A percentile compares a stretch with the other conserved stretches of the same genome.
Conservation (phyloP, 2,797 vertebrate genomes). For the Champsocephalus esox region DNA sequence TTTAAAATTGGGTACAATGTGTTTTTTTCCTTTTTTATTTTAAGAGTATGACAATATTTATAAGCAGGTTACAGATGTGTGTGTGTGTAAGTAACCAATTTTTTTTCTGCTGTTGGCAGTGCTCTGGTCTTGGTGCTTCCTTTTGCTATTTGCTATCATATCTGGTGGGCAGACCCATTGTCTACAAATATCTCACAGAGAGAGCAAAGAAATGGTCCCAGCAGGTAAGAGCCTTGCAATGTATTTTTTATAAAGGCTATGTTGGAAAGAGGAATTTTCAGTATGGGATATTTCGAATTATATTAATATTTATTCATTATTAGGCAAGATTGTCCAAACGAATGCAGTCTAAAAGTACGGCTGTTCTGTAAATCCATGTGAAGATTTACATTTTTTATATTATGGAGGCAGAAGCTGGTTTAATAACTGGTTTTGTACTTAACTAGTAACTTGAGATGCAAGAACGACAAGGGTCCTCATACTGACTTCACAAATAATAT, state of each 20-base stretch:
- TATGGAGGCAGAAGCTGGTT: not conserved
- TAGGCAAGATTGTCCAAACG: not conserved
- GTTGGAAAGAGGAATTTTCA: not conserved
- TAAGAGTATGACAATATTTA: too few relatives aligned
- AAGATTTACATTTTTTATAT: not conserved
- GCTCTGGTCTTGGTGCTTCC: slow-evolving; percentile 96
- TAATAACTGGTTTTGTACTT: not conserved
- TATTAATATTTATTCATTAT: not conserved
- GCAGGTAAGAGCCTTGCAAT: slow-evolving; percentile 86
- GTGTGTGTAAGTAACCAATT: not conserved
- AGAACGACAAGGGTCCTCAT: not conserved
- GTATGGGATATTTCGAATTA: not conserved
- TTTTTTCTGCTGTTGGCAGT: slow-evolving; percentile 78
- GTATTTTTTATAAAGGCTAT: not conserved
- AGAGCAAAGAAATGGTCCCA: slow-evolving; percentile 97
- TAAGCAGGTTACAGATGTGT: not conserved
- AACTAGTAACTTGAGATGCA: not conserved
- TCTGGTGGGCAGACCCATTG: slow-evolving; percentile 94
- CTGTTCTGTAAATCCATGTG: not conserved
- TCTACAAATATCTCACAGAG: slow-evolving; percentile 97
- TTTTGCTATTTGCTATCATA: slow-evolving; percentile 99
- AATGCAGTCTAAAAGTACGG: not conserved
- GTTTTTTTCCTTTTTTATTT: not conserved
- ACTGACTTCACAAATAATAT: not conserved
- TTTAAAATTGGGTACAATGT: not conserved